phyloP scores from a whole-genome alignment of 2,797 vertebrate genomes.

The Enteromius trimaculatus region DNA sequence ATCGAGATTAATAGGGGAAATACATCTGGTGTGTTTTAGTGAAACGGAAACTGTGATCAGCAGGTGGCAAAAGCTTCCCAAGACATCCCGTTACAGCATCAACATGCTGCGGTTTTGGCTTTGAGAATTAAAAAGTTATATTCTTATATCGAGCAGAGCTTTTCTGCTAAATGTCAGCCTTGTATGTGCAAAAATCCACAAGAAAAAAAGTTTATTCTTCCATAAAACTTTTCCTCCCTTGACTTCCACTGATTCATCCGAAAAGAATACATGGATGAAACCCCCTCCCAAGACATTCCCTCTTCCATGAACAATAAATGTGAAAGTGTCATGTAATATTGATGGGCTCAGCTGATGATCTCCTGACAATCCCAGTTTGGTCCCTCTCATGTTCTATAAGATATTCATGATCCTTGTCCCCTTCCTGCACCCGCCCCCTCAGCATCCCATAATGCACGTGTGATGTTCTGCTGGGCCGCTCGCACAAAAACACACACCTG shows the following conservation, averaged over 20 bases:
- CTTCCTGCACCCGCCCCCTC: constrained; percentile 50
- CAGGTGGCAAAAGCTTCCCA: constrained; percentile 47
- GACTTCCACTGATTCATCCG: constrained; percentile 55
- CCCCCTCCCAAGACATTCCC: constrained; percentile 27
- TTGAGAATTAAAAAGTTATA: constrained; percentile 14
- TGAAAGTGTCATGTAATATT: constrained; percentile 73
- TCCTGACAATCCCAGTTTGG: constrained; percentile 74
- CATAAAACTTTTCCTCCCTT: constrained; percentile 52
- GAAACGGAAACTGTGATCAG: constrained; percentile 40
- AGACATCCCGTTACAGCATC: constrained; percentile 13
- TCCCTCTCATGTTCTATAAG: constrained; percentile 79
- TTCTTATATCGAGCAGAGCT: constrained; percentile 10
- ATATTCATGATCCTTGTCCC: constrained; percentile 70
- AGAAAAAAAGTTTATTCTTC: constrained; percentile 36
- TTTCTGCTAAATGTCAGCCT: constrained; percentile 33
- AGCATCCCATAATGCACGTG: constrained; percentile 76
- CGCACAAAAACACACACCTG: constrained; percentile 53
- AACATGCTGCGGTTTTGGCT: not conserved
- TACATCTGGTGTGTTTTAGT: constrained; percentile 44
- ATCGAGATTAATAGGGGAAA: constrained; percentile 32
- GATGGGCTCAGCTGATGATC: constrained; percentile 70
- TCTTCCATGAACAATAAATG: constrained; percentile 55
- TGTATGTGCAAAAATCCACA: not conserved
- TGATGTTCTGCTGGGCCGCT: constrained; percentile 69
- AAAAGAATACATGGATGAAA: constrained; percentile 48